phyloP scores from a whole-genome alignment of 2,113 vertebrate species.

The Eptesicus fuscus region DNA sequence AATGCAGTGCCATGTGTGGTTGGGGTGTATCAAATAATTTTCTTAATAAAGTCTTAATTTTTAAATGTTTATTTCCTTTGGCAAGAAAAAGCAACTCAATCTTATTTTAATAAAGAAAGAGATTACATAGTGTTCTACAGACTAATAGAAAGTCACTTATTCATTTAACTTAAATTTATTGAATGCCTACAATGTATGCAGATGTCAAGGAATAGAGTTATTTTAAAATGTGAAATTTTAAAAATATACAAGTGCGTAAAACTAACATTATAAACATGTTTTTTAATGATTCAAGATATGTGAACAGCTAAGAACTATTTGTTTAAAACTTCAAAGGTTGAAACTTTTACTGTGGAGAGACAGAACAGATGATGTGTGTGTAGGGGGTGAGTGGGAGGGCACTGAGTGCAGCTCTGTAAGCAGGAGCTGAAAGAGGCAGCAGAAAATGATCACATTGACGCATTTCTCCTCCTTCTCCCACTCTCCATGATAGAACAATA shows the following conservation, averaged over 20 bases:
- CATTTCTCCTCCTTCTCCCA: slow-evolving; percentile 50
- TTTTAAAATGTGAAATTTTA: slow-evolving; percentile 32
- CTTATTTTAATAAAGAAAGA: slow-evolving; percentile 49
- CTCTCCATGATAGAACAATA: slow-evolving; percentile 65
- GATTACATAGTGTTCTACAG: slow-evolving; percentile 2
- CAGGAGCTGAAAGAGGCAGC: slow-evolving; percentile 38
- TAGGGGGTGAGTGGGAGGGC: slow-evolving; percentile 60
- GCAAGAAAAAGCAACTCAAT: slow-evolving; percentile 40
- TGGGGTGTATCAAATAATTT: slow-evolving; percentile 14
- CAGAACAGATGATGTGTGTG: slow-evolving; percentile 57
- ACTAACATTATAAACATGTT: slow-evolving; percentile 1
- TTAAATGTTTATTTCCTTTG: slow-evolving; percentile 58
- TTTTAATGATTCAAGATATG: slow-evolving; percentile 30
- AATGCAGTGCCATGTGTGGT: not conserved
- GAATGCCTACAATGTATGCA: not conserved
- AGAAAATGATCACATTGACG: slow-evolving; percentile 47
- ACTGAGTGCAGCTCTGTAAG: slow-evolving; percentile 38
- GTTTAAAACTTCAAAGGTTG: slow-evolving; percentile 39
- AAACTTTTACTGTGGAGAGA: slow-evolving; percentile 6
- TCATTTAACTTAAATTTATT: slow-evolving; percentile 47
- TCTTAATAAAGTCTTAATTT: slow-evolving; percentile 39
- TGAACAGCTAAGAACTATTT: slow-evolving; percentile 31
- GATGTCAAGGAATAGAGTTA: slow-evolving; percentile 20
- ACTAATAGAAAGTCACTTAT: slow-evolving; percentile 41
- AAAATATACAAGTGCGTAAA: slow-evolving; percentile 23